Evolutionary conservation across 2,113 vertebrate genomes (phyloP).

Genomic region (Anarrhichthys ocellatus): DNA sequence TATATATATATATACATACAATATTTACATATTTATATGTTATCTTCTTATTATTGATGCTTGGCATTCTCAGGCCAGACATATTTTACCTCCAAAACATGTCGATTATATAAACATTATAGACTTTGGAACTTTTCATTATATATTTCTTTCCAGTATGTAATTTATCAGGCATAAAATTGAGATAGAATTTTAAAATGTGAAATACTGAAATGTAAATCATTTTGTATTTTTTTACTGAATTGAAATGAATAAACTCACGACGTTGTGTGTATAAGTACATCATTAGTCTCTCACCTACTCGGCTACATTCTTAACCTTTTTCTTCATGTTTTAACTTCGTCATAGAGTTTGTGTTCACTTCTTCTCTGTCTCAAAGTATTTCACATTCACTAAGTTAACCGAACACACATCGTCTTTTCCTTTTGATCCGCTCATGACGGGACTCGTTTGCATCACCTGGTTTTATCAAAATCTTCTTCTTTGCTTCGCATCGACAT

Average conservation of each 20-base stretch:
- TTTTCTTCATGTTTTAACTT: background rate
- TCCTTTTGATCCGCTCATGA: too few relatives aligned
- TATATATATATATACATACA: too few relatives aligned
- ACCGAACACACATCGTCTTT: too few relatives aligned
- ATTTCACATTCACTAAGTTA: background rate
- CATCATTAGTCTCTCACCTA: background rate
- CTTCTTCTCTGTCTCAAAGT: background rate
- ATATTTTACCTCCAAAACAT: background rate
- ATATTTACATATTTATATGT: background rate
- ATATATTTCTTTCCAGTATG: too few relatives aligned
- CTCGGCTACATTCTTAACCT: background rate
- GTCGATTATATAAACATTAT: too few relatives aligned
- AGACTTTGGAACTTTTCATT: too few relatives aligned
- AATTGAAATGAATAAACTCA: too few relatives aligned
- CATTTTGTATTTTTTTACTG: background rate
- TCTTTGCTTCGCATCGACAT: too few relatives aligned
- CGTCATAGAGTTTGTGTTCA: background rate
- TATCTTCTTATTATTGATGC: background rate
- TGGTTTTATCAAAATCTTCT: too few relatives aligned
- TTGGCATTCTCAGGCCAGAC: background rate
- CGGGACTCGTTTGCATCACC: too few relatives aligned
- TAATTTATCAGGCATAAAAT: background rate
- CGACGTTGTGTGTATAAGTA: too few relatives aligned
- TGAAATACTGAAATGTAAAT: background rate
- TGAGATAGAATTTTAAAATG: background rate